Evolutionary conservation across 2,888 invertebrate species (phyloP).

Genomic region (Trachelus stipa): DNA sequence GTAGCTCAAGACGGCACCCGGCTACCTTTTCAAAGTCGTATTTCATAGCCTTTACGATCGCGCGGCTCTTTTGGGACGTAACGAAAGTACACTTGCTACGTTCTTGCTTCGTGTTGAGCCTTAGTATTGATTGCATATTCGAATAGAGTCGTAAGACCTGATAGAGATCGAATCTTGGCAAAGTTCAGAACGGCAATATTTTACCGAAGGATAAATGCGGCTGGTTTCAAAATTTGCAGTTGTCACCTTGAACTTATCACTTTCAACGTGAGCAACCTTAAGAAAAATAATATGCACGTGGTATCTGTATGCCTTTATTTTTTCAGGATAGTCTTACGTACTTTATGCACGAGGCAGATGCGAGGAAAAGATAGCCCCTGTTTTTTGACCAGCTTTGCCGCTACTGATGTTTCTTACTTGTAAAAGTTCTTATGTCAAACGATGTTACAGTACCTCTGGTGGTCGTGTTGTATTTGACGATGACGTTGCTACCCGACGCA

Average conservation of each 20-base stretch:
- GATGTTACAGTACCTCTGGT: neutral
- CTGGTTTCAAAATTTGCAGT: neutral
- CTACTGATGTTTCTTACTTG: neutral
- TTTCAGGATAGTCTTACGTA: neutral
- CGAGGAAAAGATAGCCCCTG: neutral
- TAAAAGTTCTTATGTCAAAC: neutral
- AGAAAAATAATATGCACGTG: neutral
- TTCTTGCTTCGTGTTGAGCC: neutral
- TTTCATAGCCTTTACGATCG: constrained; percentile 8
- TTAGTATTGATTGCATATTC: neutral
- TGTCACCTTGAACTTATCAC: neutral
- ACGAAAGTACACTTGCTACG: neutral
- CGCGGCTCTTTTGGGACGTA: constrained; percentile 8
- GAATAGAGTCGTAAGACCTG: neutral
- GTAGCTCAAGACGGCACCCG: neutral
- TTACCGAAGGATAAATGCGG: neutral
- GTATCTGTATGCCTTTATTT: neutral
- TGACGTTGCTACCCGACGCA: neutral
- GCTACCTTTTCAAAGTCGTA: neutral
- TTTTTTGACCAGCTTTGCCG: constrained; percentile 1
- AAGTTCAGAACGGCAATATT: neutral
- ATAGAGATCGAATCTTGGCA: neutral
- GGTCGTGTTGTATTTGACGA: neutral
- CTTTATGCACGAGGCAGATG: neutral
- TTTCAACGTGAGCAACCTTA: neutral